These are phyloP conservation scores for Elmis aenea DNA, from an alignment of 2,888 invertebrate genomes.

Conservation along the genomic window DNA sequence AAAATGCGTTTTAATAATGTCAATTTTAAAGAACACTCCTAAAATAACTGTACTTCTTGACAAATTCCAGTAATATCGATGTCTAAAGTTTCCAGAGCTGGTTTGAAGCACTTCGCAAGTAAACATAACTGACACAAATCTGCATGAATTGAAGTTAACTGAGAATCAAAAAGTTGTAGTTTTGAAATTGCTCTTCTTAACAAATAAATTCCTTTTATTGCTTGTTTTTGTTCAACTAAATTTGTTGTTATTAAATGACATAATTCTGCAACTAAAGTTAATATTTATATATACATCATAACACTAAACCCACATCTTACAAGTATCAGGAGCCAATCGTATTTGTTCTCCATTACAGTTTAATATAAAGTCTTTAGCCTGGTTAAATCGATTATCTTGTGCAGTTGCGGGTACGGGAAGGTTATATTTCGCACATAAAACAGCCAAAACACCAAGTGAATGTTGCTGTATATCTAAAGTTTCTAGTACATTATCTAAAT, in stretches of 20 bases:
- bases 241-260: slow-evolving; percentile 79
- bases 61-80: slow-evolving; percentile 89
- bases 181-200: slow-evolving; percentile 81
- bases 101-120: slow-evolving; percentile 85
- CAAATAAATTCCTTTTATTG: slow-evolving; percentile 78
- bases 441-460: slow-evolving; percentile 82
- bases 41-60: slow-evolving; percentile 65
- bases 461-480: slow-evolving; percentile 89
- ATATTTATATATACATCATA: too few species aligned
- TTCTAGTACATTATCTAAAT: slow-evolving; percentile 85
- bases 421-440: slow-evolving; percentile 75
- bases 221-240: slow-evolving; percentile 71
- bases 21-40: too few species aligned
- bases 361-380: slow-evolving; percentile 80
- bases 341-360: slow-evolving; percentile 89
- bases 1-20: too few species aligned
- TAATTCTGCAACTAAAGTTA: slow-evolving; percentile 82
- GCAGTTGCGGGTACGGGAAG: slow-evolving; percentile 46
- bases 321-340: slow-evolving; percentile 76
- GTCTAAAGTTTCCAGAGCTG: slow-evolving; percentile 82
- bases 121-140: slow-evolving; percentile 91
- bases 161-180: slow-evolving; percentile 80
- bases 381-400: slow-evolving; percentile 56
- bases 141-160: slow-evolving; percentile 90
- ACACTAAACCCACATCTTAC: too few species aligned